Percentiles rank a stretch among this genome's conserved stretches.
Evolutionary conservation across 2,797 vertebrate genomes (phyloP).

Genomic region (Protosalanx chinensis): DNA sequence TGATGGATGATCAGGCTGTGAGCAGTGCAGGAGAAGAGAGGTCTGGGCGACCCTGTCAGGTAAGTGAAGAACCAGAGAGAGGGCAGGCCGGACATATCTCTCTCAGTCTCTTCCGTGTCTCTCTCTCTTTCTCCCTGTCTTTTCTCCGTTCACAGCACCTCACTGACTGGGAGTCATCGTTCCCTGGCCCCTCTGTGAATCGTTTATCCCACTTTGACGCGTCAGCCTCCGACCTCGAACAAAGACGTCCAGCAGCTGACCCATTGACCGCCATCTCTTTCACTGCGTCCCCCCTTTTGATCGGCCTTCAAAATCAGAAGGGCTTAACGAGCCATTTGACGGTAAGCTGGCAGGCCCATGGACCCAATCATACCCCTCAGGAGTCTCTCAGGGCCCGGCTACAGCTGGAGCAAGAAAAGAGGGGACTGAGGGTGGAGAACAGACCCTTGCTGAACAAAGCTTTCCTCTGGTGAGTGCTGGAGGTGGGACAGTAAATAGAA

Average conservation of each 20-base stretch:
- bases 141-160: not conserved
- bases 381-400: not conserved
- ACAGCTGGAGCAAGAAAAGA: not conserved
- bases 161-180: not conserved
- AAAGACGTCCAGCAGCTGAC: not conserved
- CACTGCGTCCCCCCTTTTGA: constrained; percentile 42
- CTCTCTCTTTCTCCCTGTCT: constrained; percentile 4
- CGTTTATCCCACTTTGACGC: no score
- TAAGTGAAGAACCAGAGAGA: constrained; percentile 27
- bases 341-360: constrained; percentile 22
- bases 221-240: not conserved
- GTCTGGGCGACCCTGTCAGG: constrained; percentile 3
- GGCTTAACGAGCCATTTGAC: constrained; percentile 27
- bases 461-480: no score
- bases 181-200: not conserved
- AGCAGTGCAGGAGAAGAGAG: not conserved
- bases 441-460: not conserved
- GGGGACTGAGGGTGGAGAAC: constrained; percentile 30
- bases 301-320: constrained; percentile 41
- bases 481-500: no score
- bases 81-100: not conserved
- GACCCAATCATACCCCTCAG: constrained; percentile 2
- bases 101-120: not conserved
- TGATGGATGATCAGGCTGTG: constrained; percentile 28
- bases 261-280: constrained; percentile 30